Evolutionary conservation across 2,888 invertebrate species (phyloP).

Genomic region (Eledone cirrhosa): DNA sequence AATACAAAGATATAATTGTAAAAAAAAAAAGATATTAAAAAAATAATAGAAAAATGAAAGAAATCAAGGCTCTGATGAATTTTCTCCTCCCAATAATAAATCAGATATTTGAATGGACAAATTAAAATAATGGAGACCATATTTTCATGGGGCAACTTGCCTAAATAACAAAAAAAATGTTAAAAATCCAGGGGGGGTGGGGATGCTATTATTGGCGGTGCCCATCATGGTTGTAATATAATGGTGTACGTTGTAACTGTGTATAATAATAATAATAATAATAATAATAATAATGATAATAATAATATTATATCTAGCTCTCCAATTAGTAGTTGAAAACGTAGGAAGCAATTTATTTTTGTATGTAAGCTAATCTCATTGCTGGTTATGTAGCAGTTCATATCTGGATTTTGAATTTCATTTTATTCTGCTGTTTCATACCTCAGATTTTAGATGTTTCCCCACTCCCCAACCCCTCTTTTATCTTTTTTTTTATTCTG

Average conservation of each 20-base stretch:
- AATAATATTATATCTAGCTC: constrained; percentile 24
- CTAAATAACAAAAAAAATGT: neutral
- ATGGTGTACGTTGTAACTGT: constrained; percentile 25
- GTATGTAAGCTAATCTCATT: constrained; percentile 29
- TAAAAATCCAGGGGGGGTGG: neutral
- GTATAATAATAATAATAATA: too few species aligned
- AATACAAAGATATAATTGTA: neutral
- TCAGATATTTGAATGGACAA: constrained; percentile 10
- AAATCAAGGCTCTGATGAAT: constrained; percentile 8
- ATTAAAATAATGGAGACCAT: constrained; percentile 21
- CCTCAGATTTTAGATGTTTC: constrained; percentile 24
- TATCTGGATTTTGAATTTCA: constrained; percentile 25
- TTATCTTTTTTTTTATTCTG: constrained; percentile 8
- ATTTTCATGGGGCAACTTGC: constrained; percentile 28
- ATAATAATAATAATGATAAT: too few species aligned
- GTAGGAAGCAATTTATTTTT: constrained; percentile 30
- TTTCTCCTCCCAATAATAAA: constrained; percentile 14
- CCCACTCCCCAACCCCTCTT: neutral
- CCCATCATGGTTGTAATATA: constrained; percentile 26
- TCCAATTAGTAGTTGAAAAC: constrained; percentile 24
- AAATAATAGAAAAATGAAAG: neutral
- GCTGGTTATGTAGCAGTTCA: constrained; percentile 29
- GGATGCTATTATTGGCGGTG: constrained; percentile 23
- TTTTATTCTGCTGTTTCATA: constrained; percentile 28
- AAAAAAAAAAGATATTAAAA: constrained; percentile 12